Conservation (phyloP, 2,797 vertebrate genomes). For the Periparus ater region DNA sequence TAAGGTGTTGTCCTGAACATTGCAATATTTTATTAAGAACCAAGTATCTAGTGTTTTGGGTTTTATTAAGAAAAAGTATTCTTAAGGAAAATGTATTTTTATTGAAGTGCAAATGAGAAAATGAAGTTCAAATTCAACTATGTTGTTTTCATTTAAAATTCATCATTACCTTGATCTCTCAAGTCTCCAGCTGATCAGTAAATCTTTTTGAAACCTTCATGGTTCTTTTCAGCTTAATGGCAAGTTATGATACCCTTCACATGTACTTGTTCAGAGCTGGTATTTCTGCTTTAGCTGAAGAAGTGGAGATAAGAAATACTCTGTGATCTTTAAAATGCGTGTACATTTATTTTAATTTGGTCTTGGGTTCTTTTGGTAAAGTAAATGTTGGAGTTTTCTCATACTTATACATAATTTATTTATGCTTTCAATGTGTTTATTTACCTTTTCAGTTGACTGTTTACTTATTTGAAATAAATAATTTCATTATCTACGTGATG, state of each 20-base stretch:
- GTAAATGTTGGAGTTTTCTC: not conserved
- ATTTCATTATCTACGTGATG: not conserved
- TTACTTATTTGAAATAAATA: not conserved
- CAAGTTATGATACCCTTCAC: not conserved
- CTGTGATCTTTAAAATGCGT: not conserved
- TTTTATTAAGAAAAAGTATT: not conserved
- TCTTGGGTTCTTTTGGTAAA: not conserved
- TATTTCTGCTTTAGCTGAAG: not conserved
- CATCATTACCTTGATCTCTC: not conserved
- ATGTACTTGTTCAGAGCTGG: not conserved
- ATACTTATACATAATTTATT: not conserved
- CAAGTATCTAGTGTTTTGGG: accelerated
- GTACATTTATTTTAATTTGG: not conserved
- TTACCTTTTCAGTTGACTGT: not conserved
- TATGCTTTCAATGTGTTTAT: not conserved
- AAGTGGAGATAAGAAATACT: not conserved
- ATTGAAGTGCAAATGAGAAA: conserved; percentile 1
- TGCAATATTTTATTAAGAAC: not conserved
- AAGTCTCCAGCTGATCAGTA: not conserved
- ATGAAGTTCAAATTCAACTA: not conserved
- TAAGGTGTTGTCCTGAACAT: not conserved
- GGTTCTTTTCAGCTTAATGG: not conserved
- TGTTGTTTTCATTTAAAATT: not conserved
- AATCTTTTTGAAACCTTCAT: not conserved
- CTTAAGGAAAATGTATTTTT: not conserved